Conservation (phyloP, 2,888 invertebrate genomes). For the Pediacus dermestoides region DNA sequence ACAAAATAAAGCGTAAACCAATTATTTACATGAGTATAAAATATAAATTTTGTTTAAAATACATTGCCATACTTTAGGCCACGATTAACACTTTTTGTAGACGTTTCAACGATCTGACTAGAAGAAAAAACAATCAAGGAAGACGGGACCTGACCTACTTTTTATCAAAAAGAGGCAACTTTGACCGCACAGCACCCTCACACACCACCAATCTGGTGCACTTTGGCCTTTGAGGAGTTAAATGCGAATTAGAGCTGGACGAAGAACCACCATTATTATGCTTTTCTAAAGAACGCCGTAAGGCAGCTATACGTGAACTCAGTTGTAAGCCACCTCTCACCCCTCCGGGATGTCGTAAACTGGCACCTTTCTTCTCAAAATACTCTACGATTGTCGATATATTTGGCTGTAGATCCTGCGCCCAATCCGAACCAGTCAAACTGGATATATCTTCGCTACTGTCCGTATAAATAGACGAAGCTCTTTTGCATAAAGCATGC, state of each 20-base stretch:
- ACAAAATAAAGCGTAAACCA: too few relatives aligned
- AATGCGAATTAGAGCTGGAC: constrained; percentile 18
- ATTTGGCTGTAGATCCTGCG: constrained; percentile 60
- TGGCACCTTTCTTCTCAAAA: constrained; percentile 74
- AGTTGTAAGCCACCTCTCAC: constrained; percentile 45
- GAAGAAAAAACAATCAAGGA: constrained; percentile 27
- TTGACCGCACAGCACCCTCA: constrained; percentile 83
- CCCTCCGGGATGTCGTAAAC: constrained; percentile 53
- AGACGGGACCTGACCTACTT: constrained; percentile 42
- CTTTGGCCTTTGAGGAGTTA: constrained; percentile 47
- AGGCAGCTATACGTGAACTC: constrained; percentile 44
- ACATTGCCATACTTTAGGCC: constrained; percentile 25
- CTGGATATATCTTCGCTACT: constrained; percentile 83
- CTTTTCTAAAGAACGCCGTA: constrained; percentile 43
- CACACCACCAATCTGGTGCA: constrained; percentile 71
- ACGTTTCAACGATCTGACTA: constrained; percentile 34
- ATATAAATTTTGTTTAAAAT: constrained; percentile 24
- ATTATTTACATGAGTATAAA: constrained; percentile 27
- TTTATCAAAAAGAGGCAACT: constrained; percentile 81
- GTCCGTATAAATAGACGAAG: constrained; percentile 81
- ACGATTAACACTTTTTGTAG: constrained; percentile 22
- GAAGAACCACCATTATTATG: constrained; percentile 29
- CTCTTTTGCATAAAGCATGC: constrained; percentile 60
- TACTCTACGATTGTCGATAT: constrained; percentile 85
- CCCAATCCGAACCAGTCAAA: constrained; percentile 72